A percentile compares a stretch with the other conserved stretches of the same genome.
phyloP scores from a whole-genome alignment of 1,140 invertebrate species.

The Diorhabda elongata region DNA sequence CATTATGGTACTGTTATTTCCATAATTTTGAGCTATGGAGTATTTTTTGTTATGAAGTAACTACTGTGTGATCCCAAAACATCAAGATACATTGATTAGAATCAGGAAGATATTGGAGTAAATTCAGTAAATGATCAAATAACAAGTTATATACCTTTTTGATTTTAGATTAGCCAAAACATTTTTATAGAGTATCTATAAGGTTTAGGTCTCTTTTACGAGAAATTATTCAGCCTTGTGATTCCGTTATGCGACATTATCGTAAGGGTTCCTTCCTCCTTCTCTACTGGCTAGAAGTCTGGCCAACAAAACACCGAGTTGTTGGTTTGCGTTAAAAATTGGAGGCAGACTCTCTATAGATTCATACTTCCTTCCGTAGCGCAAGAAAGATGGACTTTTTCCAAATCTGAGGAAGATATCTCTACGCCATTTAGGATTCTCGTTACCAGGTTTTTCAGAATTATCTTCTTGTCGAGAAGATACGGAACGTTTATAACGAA shows the following conservation, averaged over 20 bases:
- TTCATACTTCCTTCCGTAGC: slow-evolving; percentile 4
- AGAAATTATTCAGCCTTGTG: background rate
- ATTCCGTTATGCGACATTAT: background rate
- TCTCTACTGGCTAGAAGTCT: slow-evolving; percentile 1
- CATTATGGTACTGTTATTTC: too few relatives aligned
- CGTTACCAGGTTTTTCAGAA: background rate
- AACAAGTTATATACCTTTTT: too few relatives aligned
- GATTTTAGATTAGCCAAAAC: background rate
- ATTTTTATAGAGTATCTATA: background rate
- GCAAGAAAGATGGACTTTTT: slow-evolving; percentile 7
- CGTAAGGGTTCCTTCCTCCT: background rate
- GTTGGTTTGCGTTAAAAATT: background rate
- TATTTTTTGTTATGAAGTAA: too few relatives aligned
- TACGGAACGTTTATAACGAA: slow-evolving; percentile 4
- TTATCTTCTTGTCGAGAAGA: background rate
- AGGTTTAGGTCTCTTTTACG: background rate
- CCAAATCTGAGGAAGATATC: slow-evolving; percentile 15
- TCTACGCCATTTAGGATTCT: slow-evolving; percentile 1
- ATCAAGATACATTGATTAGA: too few relatives aligned
- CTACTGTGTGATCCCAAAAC: too few relatives aligned
- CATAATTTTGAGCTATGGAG: too few relatives aligned
- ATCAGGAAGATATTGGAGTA: too few relatives aligned
- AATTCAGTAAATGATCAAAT: too few relatives aligned
- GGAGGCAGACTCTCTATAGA: background rate
- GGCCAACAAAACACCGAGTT: background rate